Conservation (phyloP, 1,140 invertebrate genomes). For the Musca domestica region DNA sequence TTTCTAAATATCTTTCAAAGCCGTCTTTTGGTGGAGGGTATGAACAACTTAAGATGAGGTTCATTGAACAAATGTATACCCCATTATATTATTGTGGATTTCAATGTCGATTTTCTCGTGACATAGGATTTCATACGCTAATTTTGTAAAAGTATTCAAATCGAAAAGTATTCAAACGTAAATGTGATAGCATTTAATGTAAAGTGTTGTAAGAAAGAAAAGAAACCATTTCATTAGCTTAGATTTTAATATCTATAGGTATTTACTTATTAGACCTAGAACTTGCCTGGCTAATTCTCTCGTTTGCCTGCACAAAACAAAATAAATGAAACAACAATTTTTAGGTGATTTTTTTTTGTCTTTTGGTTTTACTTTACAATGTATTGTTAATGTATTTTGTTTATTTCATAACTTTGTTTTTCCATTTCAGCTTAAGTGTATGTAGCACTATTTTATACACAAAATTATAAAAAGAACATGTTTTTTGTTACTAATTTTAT, state of each 20-base stretch:
- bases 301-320: background rate
- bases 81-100: too few relatives aligned
- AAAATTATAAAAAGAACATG: background rate
- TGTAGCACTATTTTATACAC: background rate
- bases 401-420: slow-evolving; percentile 6
- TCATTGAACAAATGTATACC: too few relatives aligned
- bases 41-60: too few relatives aligned
- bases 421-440: too few relatives aligned
- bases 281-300: background rate
- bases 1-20: too few relatives aligned
- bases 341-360: background rate
- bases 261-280: background rate
- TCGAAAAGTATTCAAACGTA: background rate
- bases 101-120: too few relatives aligned
- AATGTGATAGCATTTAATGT: background rate
- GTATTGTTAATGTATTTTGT: background rate
- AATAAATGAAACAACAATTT: slow-evolving; percentile 22
- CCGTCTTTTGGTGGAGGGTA: too few relatives aligned
- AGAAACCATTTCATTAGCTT: slow-evolving; percentile 24
- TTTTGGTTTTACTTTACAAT: slow-evolving; percentile 14
- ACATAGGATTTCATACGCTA: too few relatives aligned
- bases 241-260: background rate
- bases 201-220: background rate
- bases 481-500: background rate
- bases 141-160: too few relatives aligned